Conservation (phyloP, 2,888 invertebrate genomes). For the Chalcosyrphus nemorum region DNA sequence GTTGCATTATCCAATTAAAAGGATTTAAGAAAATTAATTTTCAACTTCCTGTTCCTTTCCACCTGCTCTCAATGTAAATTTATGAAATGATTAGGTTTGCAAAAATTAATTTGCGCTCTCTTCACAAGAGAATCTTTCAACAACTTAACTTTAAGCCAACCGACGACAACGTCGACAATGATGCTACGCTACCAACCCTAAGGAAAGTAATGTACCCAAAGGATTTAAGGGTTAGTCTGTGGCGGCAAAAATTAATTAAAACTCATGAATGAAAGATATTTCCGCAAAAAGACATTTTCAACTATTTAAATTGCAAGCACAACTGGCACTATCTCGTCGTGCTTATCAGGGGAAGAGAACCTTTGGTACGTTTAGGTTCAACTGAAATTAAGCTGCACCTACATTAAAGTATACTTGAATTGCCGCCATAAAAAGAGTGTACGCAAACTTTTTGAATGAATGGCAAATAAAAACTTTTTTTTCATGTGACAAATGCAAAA, state of each 20-base stretch:
- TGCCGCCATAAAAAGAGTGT: constrained; percentile 15
- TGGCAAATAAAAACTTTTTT: constrained; percentile 27
- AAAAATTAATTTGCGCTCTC: constrained; percentile 11
- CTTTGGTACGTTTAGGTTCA: neutral
- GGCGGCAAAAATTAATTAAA: neutral
- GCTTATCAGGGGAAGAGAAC: neutral
- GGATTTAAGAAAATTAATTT: neutral
- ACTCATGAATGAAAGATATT: neutral
- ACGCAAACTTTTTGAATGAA: constrained; percentile 2
- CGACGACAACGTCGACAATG: neutral
- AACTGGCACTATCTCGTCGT: neutral
- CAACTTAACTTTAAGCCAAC: neutral
- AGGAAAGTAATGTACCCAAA: neutral
- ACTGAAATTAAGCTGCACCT: constrained; percentile 8
- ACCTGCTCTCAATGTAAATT: neutral
- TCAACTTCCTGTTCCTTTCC: neutral
- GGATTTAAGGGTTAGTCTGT: neutral
- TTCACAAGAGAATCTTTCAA: neutral
- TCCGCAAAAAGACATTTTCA: neutral
- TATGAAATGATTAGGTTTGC: constrained; percentile 16
- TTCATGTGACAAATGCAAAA: constrained; percentile 21
- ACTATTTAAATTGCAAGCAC: neutral
- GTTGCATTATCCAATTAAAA: neutral
- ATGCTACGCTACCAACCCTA: neutral
- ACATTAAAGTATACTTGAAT: constrained; percentile 7